Conservation (phyloP, 2,888 invertebrate genomes). For the Cylloceria caligata region DNA sequence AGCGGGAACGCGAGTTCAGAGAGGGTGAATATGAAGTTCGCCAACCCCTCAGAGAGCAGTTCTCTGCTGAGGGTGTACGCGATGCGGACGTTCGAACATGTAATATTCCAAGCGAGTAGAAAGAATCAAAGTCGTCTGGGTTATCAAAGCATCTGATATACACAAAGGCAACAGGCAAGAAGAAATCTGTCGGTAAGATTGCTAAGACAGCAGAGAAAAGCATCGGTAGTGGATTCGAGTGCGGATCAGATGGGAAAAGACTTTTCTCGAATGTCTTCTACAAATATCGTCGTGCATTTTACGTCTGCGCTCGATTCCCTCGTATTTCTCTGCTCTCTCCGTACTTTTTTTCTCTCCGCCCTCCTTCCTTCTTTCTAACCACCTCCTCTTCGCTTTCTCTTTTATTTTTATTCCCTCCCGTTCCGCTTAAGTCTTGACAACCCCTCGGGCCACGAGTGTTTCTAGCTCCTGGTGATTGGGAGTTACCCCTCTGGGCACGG, state of each 20-base stretch:
- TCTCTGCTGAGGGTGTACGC: slow-evolving; percentile 61
- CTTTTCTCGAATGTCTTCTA: slow-evolving; percentile 31
- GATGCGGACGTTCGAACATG: slow-evolving; percentile 25
- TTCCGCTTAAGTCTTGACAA: slow-evolving; percentile 74
- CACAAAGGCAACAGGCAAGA: slow-evolving; percentile 50
- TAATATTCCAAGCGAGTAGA: slow-evolving; percentile 34
- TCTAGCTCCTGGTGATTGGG: slow-evolving; percentile 84
- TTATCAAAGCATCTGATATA: slow-evolving; percentile 49
- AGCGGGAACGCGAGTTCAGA: slow-evolving; percentile 21
- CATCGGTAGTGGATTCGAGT: slow-evolving; percentile 56
- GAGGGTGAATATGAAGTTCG: slow-evolving; percentile 61
- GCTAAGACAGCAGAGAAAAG: slow-evolving; percentile 52
- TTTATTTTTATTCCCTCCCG: slow-evolving; percentile 65
- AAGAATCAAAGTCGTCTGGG: slow-evolving; percentile 61
- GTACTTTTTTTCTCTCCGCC: slow-evolving; percentile 14
- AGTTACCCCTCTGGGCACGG: slow-evolving; percentile 83
- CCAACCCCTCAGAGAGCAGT: slow-evolving; percentile 34
- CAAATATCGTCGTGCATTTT: slow-evolving; percentile 42
- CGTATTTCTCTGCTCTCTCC: slow-evolving; percentile 48
- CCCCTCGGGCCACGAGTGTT: slow-evolving; percentile 76
- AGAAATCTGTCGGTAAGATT: slow-evolving; percentile 56
- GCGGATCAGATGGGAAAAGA: slow-evolving; percentile 54
- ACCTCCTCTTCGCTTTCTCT: slow-evolving; percentile 34
- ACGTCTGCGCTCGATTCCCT: slow-evolving; percentile 33
- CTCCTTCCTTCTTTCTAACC: slow-evolving; percentile 9